Evolutionary conservation across 2,888 invertebrate species (phyloP).

Genomic region (Perizoma flavofasciatum): DNA sequence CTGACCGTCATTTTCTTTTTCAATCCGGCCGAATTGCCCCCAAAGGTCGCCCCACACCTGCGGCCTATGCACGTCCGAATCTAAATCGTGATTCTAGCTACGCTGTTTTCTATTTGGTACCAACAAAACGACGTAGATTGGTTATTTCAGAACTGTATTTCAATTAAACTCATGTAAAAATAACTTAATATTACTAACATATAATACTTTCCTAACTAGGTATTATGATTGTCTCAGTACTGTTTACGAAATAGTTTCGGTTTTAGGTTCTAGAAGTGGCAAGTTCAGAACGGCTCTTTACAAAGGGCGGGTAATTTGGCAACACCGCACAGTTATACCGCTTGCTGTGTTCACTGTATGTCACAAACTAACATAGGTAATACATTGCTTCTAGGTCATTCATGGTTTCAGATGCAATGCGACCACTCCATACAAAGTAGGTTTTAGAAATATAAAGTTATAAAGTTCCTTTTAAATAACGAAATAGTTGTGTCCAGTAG

Average conservation of each 20-base stretch:
- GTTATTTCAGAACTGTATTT: neutral
- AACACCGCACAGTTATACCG: conserved; percentile 4
- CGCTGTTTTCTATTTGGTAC: conserved; percentile 9
- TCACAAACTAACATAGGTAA: conserved; percentile 13
- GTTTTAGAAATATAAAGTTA: no score
- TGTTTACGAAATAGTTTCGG: neutral
- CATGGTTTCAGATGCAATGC: neutral
- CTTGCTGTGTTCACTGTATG: conserved; percentile 2
- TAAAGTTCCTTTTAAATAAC: no score
- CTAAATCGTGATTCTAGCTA: conserved; percentile 34
- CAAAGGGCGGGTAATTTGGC: conserved; percentile 16
- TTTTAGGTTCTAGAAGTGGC: conserved; percentile 5
- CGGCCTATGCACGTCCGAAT: conserved; percentile 45
- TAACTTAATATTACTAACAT: no score
- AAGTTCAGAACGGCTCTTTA: conserved; percentile 4
- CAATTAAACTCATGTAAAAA: no score
- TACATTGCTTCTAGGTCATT: neutral
- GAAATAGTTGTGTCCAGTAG: no score
- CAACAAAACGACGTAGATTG: neutral
- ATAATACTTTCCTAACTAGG: no score
- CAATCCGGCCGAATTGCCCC: conserved; percentile 66
- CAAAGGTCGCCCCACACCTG: conserved; percentile 64
- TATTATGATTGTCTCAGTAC: neutral
- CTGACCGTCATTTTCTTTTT: conserved; percentile 72
- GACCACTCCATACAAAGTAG: no score